Conservation (phyloP, 2,888 invertebrate genomes). For the Linnaemya tessellans region DNA sequence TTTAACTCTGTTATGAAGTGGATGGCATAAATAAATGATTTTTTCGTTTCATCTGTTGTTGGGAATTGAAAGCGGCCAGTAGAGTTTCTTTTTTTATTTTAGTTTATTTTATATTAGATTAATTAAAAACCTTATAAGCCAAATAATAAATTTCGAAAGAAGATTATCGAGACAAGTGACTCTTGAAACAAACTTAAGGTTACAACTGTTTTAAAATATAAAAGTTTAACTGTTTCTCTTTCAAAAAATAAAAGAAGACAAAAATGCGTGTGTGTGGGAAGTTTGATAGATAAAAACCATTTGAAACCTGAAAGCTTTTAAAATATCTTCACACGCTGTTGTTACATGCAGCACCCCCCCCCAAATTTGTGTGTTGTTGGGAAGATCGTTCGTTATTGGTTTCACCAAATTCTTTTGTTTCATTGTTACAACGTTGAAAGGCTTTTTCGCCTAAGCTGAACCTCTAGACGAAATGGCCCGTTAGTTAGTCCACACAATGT, state of each 20-base stretch:
- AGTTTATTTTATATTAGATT: conserved; percentile 30
- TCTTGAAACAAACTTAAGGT: not conserved
- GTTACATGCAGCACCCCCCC: not conserved
- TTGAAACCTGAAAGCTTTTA: not conserved
- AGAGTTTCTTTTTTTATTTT: conserved; percentile 6
- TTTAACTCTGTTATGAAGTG: not conserved
- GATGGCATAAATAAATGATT: conserved; percentile 3
- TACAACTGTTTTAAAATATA: not conserved
- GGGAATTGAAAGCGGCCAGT: conserved; percentile 12
- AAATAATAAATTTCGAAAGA: conserved; percentile 12
- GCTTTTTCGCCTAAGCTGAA: not conserved
- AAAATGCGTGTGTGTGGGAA: not conserved
- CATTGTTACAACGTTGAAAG: not conserved
- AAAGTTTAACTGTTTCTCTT: not conserved
- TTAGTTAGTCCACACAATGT: no score
- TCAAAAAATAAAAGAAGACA: not conserved
- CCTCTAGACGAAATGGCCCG: not conserved
- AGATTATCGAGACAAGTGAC: conserved; percentile 28
- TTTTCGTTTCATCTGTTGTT: conserved; percentile 3
- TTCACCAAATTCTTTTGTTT: not conserved
- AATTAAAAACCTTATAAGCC: conserved; percentile 40
- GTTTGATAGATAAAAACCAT: not conserved
- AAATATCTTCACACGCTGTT: not conserved
- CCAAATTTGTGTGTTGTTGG: not conserved
- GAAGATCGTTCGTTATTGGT: not conserved